phyloP scores from a whole-genome alignment of 2,113 vertebrate genomes.

The Heloderma charlesbogerti region DNA sequence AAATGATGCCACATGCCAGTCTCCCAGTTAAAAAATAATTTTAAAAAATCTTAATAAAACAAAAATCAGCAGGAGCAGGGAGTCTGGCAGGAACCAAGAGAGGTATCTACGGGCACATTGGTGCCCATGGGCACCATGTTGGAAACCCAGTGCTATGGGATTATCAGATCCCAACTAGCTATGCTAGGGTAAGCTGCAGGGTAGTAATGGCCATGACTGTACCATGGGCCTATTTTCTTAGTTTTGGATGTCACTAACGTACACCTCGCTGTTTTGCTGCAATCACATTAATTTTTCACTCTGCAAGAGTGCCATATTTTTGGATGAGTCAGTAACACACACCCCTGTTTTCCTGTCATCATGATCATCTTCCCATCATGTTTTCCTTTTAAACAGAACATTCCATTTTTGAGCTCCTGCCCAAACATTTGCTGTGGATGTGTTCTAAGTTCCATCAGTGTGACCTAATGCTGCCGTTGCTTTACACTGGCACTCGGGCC shows the following conservation, averaged over 20 bases:
- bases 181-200: no score
- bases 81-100: no score
- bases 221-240: not conserved
- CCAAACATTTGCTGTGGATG: not conserved
- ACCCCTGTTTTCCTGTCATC: conserved; percentile 20
- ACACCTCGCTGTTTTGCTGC: not conserved
- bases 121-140: no score
- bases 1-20: no score
- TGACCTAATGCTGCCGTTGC: not conserved
- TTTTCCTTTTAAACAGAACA: conserved; percentile 22
- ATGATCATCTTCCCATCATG: conserved; percentile 4
- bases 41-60: no score
- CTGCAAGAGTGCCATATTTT: conserved; percentile 1
- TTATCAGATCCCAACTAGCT: not conserved
- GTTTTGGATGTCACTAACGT: not conserved
- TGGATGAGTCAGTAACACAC: conserved; percentile 16
- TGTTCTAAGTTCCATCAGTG: not conserved
- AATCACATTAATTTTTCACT: conserved; percentile 1
- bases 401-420: not conserved
- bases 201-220: not conserved
- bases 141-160: no score
- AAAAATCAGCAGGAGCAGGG: no score
- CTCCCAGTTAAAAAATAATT: not conserved
- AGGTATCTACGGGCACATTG: no score
- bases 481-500: not conserved